phyloP scores from a whole-genome alignment of 2,888 invertebrate species.

The Linnaemya vulpina region DNA sequence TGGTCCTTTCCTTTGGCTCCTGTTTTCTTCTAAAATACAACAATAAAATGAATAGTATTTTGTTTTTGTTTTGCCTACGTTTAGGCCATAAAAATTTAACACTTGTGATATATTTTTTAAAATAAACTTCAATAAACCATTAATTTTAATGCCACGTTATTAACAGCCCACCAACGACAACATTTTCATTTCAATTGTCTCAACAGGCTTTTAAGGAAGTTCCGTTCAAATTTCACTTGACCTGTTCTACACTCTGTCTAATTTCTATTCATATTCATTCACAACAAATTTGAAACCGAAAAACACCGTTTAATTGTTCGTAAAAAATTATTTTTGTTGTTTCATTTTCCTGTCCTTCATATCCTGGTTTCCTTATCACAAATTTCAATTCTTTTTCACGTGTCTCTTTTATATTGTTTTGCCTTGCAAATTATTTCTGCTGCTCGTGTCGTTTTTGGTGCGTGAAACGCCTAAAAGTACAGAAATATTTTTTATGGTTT shows the following conservation, averaged over 20 bases:
- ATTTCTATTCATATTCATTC: background rate
- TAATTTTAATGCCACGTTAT: background rate
- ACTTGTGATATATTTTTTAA: background rate
- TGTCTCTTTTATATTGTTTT: conserved; percentile 6
- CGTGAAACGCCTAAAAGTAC: conserved; percentile 3
- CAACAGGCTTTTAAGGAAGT: conserved; percentile 26
- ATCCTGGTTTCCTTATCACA: conserved; percentile 65
- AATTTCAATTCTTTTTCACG: conserved; percentile 44
- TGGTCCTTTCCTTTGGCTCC: background rate
- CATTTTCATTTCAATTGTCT: conserved; percentile 47
- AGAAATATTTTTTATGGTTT: background rate
- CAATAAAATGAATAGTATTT: background rate
- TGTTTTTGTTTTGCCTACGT: background rate
- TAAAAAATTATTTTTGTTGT: background rate
- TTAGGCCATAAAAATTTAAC: background rate
- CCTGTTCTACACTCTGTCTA: background rate
- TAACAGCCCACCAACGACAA: conserved; percentile 1
- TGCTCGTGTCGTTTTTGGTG: background rate
- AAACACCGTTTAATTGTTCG: background rate
- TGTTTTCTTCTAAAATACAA: background rate
- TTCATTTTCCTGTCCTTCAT: conserved; percentile 17
- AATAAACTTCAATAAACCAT: conserved; percentile 7
- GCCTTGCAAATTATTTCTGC: background rate
- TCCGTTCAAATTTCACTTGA: conserved; percentile 25
- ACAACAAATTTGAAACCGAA: background rate